Conservation (phyloP, 2,797 vertebrate species). For the Euphonia xanthogaster region DNA sequence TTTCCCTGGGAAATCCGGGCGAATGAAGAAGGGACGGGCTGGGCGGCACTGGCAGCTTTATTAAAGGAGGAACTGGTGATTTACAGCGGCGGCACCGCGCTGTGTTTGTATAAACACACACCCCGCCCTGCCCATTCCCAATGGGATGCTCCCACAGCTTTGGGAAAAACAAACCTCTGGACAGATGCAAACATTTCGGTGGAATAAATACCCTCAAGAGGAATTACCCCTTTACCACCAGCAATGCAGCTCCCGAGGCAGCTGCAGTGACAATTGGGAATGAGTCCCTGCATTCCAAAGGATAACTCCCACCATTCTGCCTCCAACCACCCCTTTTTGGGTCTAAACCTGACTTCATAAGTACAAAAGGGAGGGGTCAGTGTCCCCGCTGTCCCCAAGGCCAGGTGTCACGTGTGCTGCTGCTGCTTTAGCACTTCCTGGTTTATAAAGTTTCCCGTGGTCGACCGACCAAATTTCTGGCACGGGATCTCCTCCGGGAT, state of each 20-base stretch:
- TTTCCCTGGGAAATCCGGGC: background rate
- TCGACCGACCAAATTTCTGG: background rate
- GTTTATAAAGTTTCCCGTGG: background rate
- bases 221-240: background rate
- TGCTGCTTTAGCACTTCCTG: background rate
- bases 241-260: background rate
- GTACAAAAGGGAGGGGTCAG: background rate
- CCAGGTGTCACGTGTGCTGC: background rate
- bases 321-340: rapidly evolving
- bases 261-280: no score
- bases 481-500: background rate
- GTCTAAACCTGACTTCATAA: background rate
- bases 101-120: background rate
- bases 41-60: background rate
- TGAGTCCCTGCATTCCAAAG: background rate
- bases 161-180: background rate
- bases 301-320: background rate
- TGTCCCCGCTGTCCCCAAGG: rapidly evolving
- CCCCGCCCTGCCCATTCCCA: background rate
- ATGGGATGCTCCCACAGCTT: background rate
- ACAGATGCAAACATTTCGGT: background rate
- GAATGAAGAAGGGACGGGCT: background rate
- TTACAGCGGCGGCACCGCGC: background rate
- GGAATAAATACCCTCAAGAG: background rate
- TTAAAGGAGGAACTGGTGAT: background rate